phyloP scores from a whole-genome alignment of 2,888 invertebrate genomes.

The Agrilus mali region DNA sequence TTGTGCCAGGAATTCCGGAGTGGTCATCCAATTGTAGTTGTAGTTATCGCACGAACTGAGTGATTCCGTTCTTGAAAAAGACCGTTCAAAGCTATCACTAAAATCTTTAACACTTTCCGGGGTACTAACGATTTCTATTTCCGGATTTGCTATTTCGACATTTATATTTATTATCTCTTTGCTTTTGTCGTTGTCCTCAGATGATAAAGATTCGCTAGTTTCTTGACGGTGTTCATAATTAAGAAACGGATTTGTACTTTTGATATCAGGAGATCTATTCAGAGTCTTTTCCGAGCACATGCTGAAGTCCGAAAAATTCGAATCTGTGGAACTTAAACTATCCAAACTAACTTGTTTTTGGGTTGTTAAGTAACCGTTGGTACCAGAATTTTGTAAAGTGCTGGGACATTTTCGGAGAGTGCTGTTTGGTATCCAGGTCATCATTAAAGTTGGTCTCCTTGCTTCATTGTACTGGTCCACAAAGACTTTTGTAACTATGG shows the following conservation, averaged over 20 bases:
- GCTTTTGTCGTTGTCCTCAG: slow-evolving; percentile 28
- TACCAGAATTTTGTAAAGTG: slow-evolving; percentile 29
- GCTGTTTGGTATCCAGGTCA: slow-evolving; percentile 92
- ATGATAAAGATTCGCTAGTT: slow-evolving; percentile 25
- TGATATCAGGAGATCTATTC: slow-evolving; percentile 29
- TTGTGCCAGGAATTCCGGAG: slow-evolving; percentile 65
- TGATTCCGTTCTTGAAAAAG: slow-evolving; percentile 49
- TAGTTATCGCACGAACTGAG: slow-evolving; percentile 53
- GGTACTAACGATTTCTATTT: slow-evolving; percentile 58
- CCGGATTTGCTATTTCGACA: slow-evolving; percentile 53
- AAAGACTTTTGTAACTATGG: slow-evolving; percentile 73
- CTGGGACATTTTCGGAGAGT: slow-evolving; percentile 77
- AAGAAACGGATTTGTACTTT: slow-evolving; percentile 36
- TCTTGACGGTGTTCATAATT: slow-evolving; percentile 29
- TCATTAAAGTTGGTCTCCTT: slow-evolving; percentile 66
- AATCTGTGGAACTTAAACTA: slow-evolving; percentile 29
- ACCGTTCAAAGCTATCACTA: slow-evolving; percentile 34
- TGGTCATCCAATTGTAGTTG: slow-evolving; percentile 67
- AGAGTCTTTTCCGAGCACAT: slow-evolving; percentile 34
- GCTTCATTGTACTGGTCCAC: slow-evolving; percentile 64
- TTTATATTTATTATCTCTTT: slow-evolving; percentile 30
- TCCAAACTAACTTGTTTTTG: slow-evolving; percentile 29
- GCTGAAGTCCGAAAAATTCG: slow-evolving; percentile 17
- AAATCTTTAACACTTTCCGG: slow-evolving; percentile 40
- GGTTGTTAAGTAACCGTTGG: slow-evolving; percentile 27